These are phyloP conservation scores for Corydoras sp. DNA, from an alignment of 2,113 vertebrate species.

Conservation along the genomic window DNA sequence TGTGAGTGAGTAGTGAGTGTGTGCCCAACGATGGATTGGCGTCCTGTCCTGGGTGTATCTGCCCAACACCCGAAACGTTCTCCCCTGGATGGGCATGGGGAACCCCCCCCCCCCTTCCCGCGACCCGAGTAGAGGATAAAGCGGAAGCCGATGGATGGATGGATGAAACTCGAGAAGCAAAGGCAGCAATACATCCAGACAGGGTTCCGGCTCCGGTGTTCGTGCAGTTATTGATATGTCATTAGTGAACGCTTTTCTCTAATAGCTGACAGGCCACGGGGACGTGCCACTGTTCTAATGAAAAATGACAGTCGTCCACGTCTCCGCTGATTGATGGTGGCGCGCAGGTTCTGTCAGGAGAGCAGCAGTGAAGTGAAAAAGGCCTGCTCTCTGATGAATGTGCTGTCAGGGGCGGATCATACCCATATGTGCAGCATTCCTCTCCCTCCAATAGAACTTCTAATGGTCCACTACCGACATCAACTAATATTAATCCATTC, in stretches of 20 bases:
- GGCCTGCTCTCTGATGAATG: constrained; percentile 2
- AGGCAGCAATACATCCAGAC: constrained; percentile 7
- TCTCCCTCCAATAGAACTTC: not conserved
- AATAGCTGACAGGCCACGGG: constrained; percentile 44
- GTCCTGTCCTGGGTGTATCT: no score
- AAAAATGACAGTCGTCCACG: constrained; percentile 53
- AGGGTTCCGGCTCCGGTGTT: not conserved
- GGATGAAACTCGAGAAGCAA: not conserved
- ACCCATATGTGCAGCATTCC: constrained; percentile 4
- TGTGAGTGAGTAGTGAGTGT: no score
- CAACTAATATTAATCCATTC: no score
- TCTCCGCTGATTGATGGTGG: constrained; percentile 62
- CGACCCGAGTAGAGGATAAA: no score
- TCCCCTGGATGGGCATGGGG: no score
- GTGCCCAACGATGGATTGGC: no score
- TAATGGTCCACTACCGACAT: not conserved
- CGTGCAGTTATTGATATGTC: constrained; percentile 53
- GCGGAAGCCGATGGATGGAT: no score
- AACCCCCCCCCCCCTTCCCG: no score
- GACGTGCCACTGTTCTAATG: constrained; percentile 61
- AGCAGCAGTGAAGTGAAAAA: constrained; percentile 24
- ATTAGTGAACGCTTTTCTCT: constrained; percentile 54
- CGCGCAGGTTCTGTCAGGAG: constrained; percentile 57
- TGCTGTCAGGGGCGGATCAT: constrained; percentile 16
- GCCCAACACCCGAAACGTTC: no score